phyloP scores from a whole-genome alignment of 2,797 vertebrate species.

The Enteromius treurensis region DNA sequence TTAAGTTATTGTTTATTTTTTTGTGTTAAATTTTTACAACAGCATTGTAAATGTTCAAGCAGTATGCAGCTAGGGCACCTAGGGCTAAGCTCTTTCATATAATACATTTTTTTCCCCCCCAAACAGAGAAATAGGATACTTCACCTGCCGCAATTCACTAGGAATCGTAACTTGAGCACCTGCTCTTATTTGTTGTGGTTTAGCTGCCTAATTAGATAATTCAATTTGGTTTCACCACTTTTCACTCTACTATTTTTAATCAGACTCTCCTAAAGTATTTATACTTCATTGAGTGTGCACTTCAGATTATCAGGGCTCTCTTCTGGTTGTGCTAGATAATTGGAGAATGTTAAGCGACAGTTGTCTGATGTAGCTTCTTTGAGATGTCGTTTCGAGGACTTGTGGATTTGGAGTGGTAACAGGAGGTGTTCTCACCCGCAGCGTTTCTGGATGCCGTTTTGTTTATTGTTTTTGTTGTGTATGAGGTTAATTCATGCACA shows the following conservation, averaged over 20 bases:
- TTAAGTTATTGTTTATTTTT: too few relatives aligned
- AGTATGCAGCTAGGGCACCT: not conserved
- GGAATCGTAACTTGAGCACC: not conserved
- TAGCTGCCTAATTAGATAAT: not conserved
- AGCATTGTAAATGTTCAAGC: not conserved
- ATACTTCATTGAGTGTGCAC: conserved; percentile 9
- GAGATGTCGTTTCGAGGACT: conserved; percentile 23
- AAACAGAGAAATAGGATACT: conserved; percentile 13
- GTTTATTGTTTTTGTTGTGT: conserved; percentile 39
- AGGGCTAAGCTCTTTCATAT: not conserved
- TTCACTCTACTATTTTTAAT: conserved; percentile 12
- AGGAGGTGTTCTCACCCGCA: not conserved
- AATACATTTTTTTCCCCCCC: not conserved
- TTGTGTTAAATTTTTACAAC: too few relatives aligned
- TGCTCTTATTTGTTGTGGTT: not conserved
- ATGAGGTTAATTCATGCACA: conserved; percentile 26
- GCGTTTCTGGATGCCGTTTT: conserved; percentile 22
- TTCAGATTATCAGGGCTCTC: conserved; percentile 29
- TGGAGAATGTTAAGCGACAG: conserved; percentile 44
- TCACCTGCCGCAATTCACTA: not conserved
- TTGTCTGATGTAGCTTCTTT: conserved; percentile 33
- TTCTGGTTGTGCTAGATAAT: conserved; percentile 25
- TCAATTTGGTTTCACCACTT: not conserved
- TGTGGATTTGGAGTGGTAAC: conserved; percentile 24
- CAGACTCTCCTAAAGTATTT: conserved; percentile 11